A percentile compares a stretch with the other conserved stretches of the same genome.
Conservation (phyloP, 2,797 vertebrate species). For the Centropyge bicolor region DNA sequence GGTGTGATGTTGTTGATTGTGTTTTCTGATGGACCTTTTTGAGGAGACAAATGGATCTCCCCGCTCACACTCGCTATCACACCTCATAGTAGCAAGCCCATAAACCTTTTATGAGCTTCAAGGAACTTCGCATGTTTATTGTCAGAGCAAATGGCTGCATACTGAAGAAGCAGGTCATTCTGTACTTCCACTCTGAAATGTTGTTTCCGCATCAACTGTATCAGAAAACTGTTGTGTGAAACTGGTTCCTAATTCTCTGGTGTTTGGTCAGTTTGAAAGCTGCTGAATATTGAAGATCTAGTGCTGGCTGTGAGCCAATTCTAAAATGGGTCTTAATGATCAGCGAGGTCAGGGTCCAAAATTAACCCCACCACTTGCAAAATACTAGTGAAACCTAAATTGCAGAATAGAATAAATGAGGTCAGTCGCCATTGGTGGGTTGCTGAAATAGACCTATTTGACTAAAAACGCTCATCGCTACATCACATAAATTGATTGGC, state of each 20-base stretch:
- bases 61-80: constrained; percentile 22
- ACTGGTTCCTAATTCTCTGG: neutral
- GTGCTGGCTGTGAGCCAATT: neutral
- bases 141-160: constrained; percentile 12
- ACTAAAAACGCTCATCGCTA: too few relatives aligned
- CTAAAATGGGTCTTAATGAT: neutral
- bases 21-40: constrained; percentile 32
- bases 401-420: too few relatives aligned
- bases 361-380: too few relatives aligned
- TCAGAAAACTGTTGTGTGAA: neutral
- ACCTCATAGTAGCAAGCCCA: constrained; percentile 30
- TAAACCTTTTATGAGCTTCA: constrained; percentile 59
- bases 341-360: too few relatives aligned
- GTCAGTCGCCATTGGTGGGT: too few relatives aligned
- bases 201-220: neutral
- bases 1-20: neutral
- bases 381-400: too few relatives aligned
- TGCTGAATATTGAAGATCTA: neutral
- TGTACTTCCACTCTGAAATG: constrained; percentile 13
- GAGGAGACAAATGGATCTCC: constrained; percentile 32
- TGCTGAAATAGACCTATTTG: too few relatives aligned
- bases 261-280: constrained; percentile 1
- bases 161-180: neutral
- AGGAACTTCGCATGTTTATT: constrained; percentile 36
- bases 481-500: too few relatives aligned